Evolutionary conservation across 2,888 invertebrate genomes (phyloP).

Genomic region (Polylopha cassiicola): DNA sequence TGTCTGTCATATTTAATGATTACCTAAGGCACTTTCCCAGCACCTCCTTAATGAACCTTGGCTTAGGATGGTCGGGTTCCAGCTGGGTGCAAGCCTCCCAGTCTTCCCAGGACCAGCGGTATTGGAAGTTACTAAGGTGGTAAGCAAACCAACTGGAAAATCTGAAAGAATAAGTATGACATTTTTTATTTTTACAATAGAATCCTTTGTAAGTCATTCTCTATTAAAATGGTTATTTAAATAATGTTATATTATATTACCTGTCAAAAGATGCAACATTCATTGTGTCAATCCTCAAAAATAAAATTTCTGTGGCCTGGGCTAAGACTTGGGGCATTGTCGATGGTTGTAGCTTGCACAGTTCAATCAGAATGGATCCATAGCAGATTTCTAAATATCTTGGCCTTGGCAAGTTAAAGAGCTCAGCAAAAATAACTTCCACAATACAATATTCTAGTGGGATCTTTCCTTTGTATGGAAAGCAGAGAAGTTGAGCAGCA

Average conservation of each 20-base stretch:
- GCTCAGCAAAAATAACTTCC: slow-evolving; percentile 96
- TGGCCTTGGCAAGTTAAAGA: slow-evolving; percentile 94
- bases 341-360: slow-evolving; percentile 97
- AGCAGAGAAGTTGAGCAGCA: slow-evolving; percentile 93
- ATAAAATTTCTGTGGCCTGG: slow-evolving; percentile 98
- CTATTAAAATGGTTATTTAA: too few relatives aligned
- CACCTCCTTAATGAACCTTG: slow-evolving; percentile 95
- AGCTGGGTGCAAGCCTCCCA: slow-evolving; percentile 92
- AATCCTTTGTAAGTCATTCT: not conserved
- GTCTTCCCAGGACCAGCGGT: slow-evolving; percentile 99
- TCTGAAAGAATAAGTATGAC: slow-evolving; percentile 61
- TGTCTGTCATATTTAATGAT: slow-evolving; percentile 18
- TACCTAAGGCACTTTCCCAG: slow-evolving; percentile 93
- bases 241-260: too few relatives aligned
- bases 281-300: slow-evolving; percentile 97
- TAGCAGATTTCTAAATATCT: slow-evolving; percentile 94
- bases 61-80: slow-evolving; percentile 93
- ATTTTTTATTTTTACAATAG: not conserved
- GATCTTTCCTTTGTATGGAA: slow-evolving; percentile 94
- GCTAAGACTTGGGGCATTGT: slow-evolving; percentile 98
- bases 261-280: slow-evolving; percentile 97
- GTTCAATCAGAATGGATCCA: slow-evolving; percentile 95
- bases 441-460: slow-evolving; percentile 99
- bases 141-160: slow-evolving; percentile 99
- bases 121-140: slow-evolving; percentile 99